phyloP scores from a whole-genome alignment of 2,113 vertebrate genomes.

The Hyperopisus bebe region DNA sequence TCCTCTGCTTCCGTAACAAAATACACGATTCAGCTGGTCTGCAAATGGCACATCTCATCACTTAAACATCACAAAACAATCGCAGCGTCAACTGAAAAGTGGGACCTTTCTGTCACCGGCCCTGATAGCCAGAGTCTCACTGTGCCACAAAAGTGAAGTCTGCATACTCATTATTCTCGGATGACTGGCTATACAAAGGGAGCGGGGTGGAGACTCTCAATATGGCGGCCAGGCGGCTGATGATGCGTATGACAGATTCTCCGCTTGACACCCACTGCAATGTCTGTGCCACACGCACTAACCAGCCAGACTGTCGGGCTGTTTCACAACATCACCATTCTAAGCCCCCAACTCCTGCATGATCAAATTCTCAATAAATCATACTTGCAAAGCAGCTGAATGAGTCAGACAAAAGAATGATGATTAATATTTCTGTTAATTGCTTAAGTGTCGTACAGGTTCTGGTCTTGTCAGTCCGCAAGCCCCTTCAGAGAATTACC shows the following conservation, averaged over 20 bases:
- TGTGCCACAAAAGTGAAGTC: background rate
- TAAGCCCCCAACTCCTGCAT: background rate
- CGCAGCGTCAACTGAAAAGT: background rate
- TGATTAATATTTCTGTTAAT: background rate
- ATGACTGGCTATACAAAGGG: background rate
- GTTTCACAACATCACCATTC: background rate
- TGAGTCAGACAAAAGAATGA: background rate
- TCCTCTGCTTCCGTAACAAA: background rate
- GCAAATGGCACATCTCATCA: background rate
- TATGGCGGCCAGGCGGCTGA: background rate
- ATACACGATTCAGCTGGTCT: background rate
- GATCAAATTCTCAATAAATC: background rate
- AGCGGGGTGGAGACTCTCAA: background rate
- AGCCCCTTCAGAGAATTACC: background rate
- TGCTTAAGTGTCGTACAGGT: background rate
- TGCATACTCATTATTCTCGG: background rate
- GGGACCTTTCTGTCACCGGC: background rate
- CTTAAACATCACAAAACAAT: background rate
- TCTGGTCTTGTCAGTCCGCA: background rate
- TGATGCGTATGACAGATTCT: background rate
- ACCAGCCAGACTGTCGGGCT: background rate
- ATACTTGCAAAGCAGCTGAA: background rate
- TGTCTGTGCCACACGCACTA: background rate
- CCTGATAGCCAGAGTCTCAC: background rate
- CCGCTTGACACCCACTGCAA: background rate